These are phyloP conservation scores for Rattus rattus DNA, from an alignment of 2,113 vertebrate genomes.

Conservation along the genomic window DNA sequence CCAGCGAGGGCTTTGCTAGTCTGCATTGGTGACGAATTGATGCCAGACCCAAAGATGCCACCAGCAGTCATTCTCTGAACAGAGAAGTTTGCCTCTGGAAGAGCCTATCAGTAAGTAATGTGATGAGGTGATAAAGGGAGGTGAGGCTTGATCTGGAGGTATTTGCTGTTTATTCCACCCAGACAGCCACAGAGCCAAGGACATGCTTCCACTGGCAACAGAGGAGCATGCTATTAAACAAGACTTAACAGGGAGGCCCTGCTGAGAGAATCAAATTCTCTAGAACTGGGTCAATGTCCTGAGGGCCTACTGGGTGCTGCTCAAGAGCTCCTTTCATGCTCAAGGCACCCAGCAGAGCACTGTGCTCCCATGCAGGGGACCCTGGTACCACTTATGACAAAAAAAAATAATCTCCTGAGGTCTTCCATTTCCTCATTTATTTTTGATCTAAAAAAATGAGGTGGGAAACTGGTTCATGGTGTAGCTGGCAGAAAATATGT, in stretches of 20 bases:
- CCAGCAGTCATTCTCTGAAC: not conserved
- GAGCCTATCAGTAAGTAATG: accelerated
- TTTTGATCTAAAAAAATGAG: slow-evolving; percentile 40
- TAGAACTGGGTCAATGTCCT: not conserved
- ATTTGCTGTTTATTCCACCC: not conserved
- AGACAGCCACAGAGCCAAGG: not conserved
- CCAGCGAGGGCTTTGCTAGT: not conserved
- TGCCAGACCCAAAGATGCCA: not conserved
- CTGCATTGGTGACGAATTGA: not conserved
- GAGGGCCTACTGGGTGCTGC: not conserved
- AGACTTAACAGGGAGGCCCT: not conserved
- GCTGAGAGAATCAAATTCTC: accelerated
- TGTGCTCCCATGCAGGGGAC: accelerated
- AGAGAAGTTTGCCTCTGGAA: not conserved
- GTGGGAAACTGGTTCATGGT: slow-evolving; percentile 46
- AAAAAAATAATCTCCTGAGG: not conserved
- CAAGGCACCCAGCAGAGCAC: accelerated
- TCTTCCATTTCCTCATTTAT: not conserved
- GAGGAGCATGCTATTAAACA: accelerated
- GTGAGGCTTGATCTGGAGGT: too few species aligned
- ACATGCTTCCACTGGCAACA: accelerated
- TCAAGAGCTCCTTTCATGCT: not conserved
- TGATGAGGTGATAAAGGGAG: accelerated
- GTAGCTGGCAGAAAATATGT: slow-evolving; percentile 61
- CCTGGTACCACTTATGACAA: accelerated